phyloP scores from a whole-genome alignment of 2,888 invertebrate species.

The Alviniconcha strummeri region DNA sequence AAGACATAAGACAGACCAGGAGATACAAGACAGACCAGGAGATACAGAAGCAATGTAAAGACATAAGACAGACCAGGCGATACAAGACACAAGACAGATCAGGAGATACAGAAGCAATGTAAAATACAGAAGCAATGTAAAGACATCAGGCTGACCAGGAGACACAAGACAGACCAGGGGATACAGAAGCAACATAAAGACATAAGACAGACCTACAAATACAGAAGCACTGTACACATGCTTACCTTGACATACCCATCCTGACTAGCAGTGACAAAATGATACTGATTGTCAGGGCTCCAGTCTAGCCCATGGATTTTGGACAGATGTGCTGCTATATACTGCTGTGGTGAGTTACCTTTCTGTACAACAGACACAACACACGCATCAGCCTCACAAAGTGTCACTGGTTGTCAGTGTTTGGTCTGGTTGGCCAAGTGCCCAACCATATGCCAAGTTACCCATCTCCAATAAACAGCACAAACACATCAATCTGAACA shows the following conservation, averaged over 20 bases:
- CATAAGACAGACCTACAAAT: too few relatives aligned
- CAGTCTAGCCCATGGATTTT: conserved; percentile 96
- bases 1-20: too few relatives aligned
- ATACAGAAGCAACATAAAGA: too few relatives aligned
- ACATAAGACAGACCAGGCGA: too few relatives aligned
- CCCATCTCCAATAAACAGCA: background rate
- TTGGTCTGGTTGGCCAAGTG: background rate
- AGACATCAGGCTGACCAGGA: too few relatives aligned
- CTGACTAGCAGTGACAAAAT: conserved; percentile 87
- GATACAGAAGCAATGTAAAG: too few relatives aligned
- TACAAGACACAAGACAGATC: too few relatives aligned
- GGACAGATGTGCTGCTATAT: conserved; percentile 92
- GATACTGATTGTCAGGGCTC: conserved; percentile 78
- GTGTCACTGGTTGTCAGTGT: background rate
- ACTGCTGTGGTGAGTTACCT: conserved; percentile 83
- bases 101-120: too few relatives aligned
- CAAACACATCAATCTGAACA: background rate
- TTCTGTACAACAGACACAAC: conserved; percentile 54
- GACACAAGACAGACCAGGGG: too few relatives aligned
- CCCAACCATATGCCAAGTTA: background rate
- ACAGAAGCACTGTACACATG: too few relatives aligned
- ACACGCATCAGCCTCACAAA: background rate
- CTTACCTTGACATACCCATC: conserved; percentile 90
- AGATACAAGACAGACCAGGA: too few relatives aligned
- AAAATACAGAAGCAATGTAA: too few relatives aligned